A percentile compares a stretch with the other conserved stretches of the same genome.
These are phyloP conservation scores for Petrocephalus microphthalmus DNA, from an alignment of 2,113 vertebrate species.

Conservation along the genomic window DNA sequence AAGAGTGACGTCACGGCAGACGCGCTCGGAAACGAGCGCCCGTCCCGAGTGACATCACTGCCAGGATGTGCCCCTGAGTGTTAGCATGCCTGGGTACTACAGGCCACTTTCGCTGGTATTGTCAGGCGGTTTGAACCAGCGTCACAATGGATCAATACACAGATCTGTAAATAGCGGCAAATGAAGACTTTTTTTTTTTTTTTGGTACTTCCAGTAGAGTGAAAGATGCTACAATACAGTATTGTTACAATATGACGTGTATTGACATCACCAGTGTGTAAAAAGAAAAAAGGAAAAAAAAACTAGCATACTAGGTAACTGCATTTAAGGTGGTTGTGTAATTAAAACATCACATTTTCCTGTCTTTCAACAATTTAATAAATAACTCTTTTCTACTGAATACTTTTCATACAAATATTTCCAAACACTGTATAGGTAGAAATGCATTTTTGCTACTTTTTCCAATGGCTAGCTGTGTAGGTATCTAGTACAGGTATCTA, in stretches of 20 bases:
- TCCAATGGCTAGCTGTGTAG: background rate
- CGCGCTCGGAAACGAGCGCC: background rate
- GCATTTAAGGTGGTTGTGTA: conserved; percentile 12
- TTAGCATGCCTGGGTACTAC: conserved; percentile 18
- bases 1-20: conserved; percentile 47
- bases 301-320: background rate
- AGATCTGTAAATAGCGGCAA: background rate
- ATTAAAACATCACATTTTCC: conserved; percentile 20
- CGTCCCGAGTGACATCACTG: no score
- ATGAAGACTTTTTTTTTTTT: background rate
- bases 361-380: conserved; percentile 41
- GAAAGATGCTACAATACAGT: background rate
- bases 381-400: conserved; percentile 32
- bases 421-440: background rate
- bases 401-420: conserved; percentile 13
- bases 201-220: background rate
- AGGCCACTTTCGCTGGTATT: conserved; percentile 6
- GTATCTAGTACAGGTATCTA: background rate
- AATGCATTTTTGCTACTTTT: background rate
- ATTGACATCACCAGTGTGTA: background rate
- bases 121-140: background rate
- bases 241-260: background rate
- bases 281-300: background rate
- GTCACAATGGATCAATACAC: background rate
- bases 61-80: background rate